phyloP scores from a whole-genome alignment of 2,888 invertebrate genomes.

The Acronicta alni region DNA sequence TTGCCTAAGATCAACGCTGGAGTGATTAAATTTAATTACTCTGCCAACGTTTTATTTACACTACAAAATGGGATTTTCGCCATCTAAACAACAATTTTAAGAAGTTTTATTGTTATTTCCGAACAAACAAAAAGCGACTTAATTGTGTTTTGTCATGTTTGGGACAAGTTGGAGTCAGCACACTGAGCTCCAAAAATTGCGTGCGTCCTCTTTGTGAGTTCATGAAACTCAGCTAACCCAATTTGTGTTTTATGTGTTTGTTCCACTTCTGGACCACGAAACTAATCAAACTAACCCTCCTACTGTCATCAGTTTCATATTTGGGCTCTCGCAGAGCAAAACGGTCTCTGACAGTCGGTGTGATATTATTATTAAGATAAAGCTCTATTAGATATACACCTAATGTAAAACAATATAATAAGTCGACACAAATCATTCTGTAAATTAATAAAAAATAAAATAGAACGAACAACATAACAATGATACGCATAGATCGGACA shows the following conservation, averaged over 20 bases:
- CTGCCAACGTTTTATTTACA: constrained; percentile 4
- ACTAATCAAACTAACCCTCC: constrained; percentile 44
- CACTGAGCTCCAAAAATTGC: constrained; percentile 22
- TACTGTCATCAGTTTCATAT: constrained; percentile 37
- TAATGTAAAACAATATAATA: too few species aligned
- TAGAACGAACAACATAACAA: too few species aligned
- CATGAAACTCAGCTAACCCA: constrained; percentile 36
- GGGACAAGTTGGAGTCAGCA: constrained; percentile 13
- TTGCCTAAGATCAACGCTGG: neutral
- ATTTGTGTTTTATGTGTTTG: constrained; percentile 47
- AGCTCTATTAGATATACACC: too few species aligned
- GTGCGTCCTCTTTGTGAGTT: constrained; percentile 17
- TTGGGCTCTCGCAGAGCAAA: neutral
- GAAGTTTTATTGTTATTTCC: constrained; percentile 39
- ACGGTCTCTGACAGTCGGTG: too few species aligned
- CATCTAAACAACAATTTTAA: constrained; percentile 30
- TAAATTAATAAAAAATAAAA: too few species aligned
- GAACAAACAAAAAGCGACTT: constrained; percentile 30
- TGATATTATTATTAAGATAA: neutral
- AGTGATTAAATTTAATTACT: constrained; percentile 8
- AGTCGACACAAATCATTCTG: too few species aligned
- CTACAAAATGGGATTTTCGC: constrained; percentile 6
- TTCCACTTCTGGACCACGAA: constrained; percentile 28
- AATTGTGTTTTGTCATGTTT: constrained; percentile 45
- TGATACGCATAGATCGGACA: too few species aligned